A percentile compares a stretch with the other conserved stretches of the same genome.
phyloP scores from a whole-genome alignment of 2,113 vertebrate species.

The Pycnonotus jocosus region DNA sequence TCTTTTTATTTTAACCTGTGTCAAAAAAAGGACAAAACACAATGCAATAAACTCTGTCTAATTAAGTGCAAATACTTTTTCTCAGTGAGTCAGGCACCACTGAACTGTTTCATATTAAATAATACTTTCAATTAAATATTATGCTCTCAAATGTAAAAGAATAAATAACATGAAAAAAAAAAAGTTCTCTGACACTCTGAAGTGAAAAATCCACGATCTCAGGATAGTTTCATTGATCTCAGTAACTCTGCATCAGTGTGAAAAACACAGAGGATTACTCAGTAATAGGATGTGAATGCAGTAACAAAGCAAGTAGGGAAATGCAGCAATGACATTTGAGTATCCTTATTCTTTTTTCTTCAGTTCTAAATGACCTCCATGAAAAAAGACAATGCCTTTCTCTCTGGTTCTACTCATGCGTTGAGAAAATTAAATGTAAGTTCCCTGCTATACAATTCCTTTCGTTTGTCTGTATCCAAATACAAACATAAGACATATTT shows the following conservation, averaged over 20 bases:
- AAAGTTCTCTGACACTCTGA: not conserved
- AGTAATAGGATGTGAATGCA: not conserved
- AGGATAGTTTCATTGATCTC: not conserved
- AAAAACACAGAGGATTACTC: not conserved
- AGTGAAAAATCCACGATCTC: not conserved
- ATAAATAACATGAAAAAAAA: not conserved
- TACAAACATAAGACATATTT: not conserved
- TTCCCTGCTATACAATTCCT: not conserved
- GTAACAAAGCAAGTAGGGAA: not conserved
- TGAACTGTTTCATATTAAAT: not conserved
- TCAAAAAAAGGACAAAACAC: not conserved
- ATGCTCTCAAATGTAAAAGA: not conserved
- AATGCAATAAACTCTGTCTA: not conserved
- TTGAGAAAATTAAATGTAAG: not conserved
- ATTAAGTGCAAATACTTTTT: not conserved
- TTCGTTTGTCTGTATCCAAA: not conserved
- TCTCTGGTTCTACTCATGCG: fast-evolving
- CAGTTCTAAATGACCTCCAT: not conserved
- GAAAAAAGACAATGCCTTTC: not conserved
- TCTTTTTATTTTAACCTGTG: not conserved
- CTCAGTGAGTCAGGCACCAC: not conserved
- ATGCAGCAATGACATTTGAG: not conserved
- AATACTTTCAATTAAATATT: not conserved
- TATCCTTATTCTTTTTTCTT: not conserved
- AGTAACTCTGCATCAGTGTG: not conserved